These are phyloP conservation scores for Rhinophrynus dorsalis DNA, from an alignment of 2,797 vertebrate genomes.

Conservation along the genomic window DNA sequence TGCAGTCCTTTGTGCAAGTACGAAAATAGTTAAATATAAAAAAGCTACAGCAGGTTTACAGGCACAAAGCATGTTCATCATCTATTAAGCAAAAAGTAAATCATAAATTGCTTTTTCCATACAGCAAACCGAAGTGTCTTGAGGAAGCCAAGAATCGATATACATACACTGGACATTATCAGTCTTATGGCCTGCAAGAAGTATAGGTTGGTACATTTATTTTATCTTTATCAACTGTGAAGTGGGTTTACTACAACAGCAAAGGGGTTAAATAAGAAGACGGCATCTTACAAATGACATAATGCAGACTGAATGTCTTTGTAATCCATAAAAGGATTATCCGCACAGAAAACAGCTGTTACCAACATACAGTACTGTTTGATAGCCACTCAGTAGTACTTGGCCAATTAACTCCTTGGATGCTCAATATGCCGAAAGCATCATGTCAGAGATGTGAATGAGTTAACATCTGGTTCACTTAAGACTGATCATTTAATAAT, in stretches of 20 bases:
- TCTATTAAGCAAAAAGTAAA: no score
- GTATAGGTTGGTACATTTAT: background rate
- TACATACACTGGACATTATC: background rate
- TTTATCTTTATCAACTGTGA: background rate
- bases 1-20: no score
- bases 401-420: no score
- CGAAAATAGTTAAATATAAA: no score
- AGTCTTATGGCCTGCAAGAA: conserved; percentile 34
- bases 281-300: background rate
- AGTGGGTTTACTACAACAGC: background rate
- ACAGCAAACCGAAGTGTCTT: conserved; percentile 1
- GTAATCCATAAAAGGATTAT: background rate
- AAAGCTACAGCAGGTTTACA: no score
- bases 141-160: background rate
- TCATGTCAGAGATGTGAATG: no score
- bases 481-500: no score
- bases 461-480: no score
- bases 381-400: background rate
- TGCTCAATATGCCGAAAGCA: no score
- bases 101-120: no score
- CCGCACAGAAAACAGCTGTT: background rate
- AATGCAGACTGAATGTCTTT: background rate
- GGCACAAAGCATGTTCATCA: no score
- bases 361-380: background rate
- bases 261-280: background rate